Conservation (phyloP, 1,140 invertebrate species). For the Aphidius ervi region DNA sequence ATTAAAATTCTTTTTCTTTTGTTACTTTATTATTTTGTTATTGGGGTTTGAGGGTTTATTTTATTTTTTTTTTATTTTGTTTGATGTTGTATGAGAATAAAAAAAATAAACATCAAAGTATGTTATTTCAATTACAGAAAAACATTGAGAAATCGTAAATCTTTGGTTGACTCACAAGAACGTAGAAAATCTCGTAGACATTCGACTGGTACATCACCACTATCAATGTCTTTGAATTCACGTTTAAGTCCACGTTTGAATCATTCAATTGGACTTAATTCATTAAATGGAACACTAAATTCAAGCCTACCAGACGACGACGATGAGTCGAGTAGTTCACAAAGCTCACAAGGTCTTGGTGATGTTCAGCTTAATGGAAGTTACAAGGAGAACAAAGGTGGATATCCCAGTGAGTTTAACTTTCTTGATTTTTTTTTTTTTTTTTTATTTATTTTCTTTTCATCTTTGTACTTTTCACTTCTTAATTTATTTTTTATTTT, state of each 20-base stretch:
- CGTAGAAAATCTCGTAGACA: constrained; percentile 72
- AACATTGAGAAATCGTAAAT: constrained; percentile 68
- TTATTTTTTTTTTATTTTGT: not conserved
- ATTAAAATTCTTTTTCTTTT: not conserved
- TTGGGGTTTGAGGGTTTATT: not conserved
- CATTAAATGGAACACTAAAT: constrained; percentile 45
- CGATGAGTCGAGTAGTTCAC: constrained; percentile 56
- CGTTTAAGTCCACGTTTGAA: constrained; percentile 45
- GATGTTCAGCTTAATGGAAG: constrained; percentile 56
- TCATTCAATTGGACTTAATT: constrained; percentile 44
- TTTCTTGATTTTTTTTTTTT: not conserved
- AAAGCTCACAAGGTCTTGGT: constrained; percentile 53
- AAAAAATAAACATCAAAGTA: not conserved
- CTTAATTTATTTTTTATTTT: not conserved
- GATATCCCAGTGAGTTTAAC: constrained; percentile 19
- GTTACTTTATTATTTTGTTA: not conserved
- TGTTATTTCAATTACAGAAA: constrained; percentile 53
- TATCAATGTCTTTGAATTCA: constrained; percentile 47
- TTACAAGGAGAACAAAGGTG: constrained; percentile 59
- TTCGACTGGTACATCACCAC: constrained; percentile 63
- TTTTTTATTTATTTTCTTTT: not conserved
- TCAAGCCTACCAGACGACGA: constrained; percentile 54
- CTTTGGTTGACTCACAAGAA: constrained; percentile 61
- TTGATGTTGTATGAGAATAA: too few relatives aligned
- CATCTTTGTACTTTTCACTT: not conserved